Evolutionary conservation across 2,888 invertebrate genomes (phyloP), one percentile per base, ranked within the genome.

Genomic region (Brassicogethes aeneus): DNA sequence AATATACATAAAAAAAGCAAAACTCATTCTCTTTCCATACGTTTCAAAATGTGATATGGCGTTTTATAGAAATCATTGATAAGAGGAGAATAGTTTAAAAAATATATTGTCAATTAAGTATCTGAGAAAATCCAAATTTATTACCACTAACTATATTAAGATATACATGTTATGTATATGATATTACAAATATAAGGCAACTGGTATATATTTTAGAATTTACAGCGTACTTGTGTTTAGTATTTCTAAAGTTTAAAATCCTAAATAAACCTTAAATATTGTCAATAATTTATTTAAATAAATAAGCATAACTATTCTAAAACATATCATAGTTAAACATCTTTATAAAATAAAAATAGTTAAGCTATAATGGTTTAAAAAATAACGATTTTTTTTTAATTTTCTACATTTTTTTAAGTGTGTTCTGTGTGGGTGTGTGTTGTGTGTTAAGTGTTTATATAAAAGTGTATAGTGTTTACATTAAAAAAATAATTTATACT

Each of bases 371-470:
- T 7, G 7, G 5, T 7, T 8, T 8, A 33, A 33, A 33, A 33
- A 5, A 33, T 33, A n/a, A 33, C 13, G 5, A 44, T 40, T 47
- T 47, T 43, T 44, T 38, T 47, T 29, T 17, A 34, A 44, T 42
- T 50, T 40, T 48, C 7, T 42, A 31, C 40, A 23, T 42, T 39
- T 14, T 40, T 46, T 40, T 42, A 40, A 37, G 34, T 36, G 45
- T 51, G 44, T 46, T 15, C 34, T 40, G 45, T 46, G 34, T 44
- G 33, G 23, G 17, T 40, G 34, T 40, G 34, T 37, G 15, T 23
- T 37, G 39, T 45, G 40, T 34, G 41, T 39, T 47, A n/a, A n/a
- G n/a, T n/a, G n/a, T n/a, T 44, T 31, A 42, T 38, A 44, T 42
- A 44, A 47, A 41, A 44, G 41, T 42, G 34, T 23, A 36, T 41